phyloP scores from a whole-genome alignment of 2,797 vertebrate genomes.

The Sebastiscus tertius region DNA sequence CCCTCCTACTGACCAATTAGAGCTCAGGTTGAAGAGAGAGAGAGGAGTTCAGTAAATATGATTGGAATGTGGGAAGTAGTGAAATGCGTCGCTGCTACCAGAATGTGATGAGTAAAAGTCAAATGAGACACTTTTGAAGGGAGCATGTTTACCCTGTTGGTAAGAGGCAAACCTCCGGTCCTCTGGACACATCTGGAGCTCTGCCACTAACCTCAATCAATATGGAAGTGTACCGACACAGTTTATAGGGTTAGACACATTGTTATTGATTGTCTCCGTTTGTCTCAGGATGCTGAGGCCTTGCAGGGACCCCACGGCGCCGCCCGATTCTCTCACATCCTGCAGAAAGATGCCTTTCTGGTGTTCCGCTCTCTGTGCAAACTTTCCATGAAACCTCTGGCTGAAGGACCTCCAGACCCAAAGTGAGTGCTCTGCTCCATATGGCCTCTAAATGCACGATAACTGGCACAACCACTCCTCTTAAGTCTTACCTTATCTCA shows the following conservation, averaged over 20 bases:
- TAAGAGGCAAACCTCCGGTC: background rate
- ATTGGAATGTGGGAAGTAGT: background rate
- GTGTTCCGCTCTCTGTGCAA: conserved; percentile 98
- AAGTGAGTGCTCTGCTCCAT: conserved; percentile 81
- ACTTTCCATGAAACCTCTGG: conserved; percentile 97
- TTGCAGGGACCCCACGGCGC: conserved; percentile 84
- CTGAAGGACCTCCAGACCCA: conserved; percentile 96
- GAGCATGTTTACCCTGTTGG: background rate
- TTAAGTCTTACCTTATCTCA: background rate
- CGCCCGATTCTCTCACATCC: conserved; percentile 91
- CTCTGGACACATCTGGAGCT: background rate
- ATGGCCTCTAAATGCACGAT: background rate
- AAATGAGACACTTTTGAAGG: background rate
- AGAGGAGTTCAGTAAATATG: background rate
- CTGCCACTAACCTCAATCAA: background rate
- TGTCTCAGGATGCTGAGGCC: conserved; percentile 87
- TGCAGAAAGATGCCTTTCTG: conserved; percentile 98
- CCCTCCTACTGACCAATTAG: no score
- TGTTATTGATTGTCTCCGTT: background rate
- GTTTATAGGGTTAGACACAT: background rate
- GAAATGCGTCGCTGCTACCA: background rate
- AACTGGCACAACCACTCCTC: background rate
- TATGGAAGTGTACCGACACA: background rate
- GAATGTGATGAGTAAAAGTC: background rate
- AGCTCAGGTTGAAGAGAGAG: background rate